Evolutionary conservation across 2,888 invertebrate species (phyloP).

Genomic region (Aproaerema taeniolella): DNA sequence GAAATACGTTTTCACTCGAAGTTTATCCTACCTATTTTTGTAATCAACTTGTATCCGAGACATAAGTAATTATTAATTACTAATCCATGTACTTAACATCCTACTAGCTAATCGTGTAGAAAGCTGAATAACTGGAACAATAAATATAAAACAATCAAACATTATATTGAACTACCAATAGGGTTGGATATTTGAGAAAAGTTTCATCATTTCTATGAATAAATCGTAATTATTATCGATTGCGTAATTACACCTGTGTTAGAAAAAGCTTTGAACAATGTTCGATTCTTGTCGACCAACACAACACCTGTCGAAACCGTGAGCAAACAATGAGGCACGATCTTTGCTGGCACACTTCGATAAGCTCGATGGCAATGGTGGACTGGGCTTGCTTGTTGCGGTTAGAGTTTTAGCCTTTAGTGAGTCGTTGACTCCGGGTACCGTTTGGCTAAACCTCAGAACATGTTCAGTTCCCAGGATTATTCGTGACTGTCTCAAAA

Average conservation of each 20-base stretch:
- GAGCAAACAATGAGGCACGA: conserved; percentile 21
- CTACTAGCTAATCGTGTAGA: too few relatives aligned
- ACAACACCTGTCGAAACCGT: conserved; percentile 27
- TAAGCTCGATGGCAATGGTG: conserved; percentile 18
- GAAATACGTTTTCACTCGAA: conserved; percentile 8
- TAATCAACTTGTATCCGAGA: neutral
- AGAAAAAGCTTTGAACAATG: conserved; percentile 9
- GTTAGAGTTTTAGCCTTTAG: neutral
- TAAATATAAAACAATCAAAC: too few relatives aligned
- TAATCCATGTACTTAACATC: too few relatives aligned
- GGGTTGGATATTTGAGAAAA: too few relatives aligned
- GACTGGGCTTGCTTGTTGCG: neutral
- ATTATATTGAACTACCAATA: too few relatives aligned
- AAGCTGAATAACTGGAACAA: too few relatives aligned
- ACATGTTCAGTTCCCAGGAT: conserved; percentile 42
- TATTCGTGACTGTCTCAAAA: conserved; percentile 48
- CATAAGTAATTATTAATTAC: too few relatives aligned
- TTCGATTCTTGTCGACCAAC: conserved; percentile 14
- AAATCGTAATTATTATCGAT: too few relatives aligned
- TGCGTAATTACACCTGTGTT: conserved; percentile 3
- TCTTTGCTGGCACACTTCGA: conserved; percentile 25
- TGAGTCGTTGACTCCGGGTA: conserved; percentile 28
- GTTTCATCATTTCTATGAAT: too few relatives aligned
- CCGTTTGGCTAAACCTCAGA: conserved; percentile 24
- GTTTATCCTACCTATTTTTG: conserved; percentile 3